A percentile compares a stretch with the other conserved stretches of the same genome.
Conservation (phyloP, 2,797 vertebrate genomes). For the Poeciliopsis turneri region DNA sequence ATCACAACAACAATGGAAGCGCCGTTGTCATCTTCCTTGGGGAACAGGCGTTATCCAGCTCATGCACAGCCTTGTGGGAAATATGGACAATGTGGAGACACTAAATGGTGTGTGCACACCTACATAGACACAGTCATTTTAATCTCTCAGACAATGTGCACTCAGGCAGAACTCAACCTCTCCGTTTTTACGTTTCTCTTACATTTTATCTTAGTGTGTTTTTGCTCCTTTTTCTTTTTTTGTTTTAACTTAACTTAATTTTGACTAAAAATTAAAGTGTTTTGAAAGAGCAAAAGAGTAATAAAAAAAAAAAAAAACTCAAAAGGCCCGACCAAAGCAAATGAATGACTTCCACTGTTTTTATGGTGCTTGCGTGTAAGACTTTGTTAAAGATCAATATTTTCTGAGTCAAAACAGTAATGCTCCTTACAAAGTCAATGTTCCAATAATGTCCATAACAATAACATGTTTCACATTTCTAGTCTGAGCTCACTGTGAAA, state of each 20-base stretch:
- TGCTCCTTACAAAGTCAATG: background rate
- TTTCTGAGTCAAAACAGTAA: background rate
- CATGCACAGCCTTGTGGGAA: slow-evolving; percentile 74
- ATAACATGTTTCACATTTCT: background rate
- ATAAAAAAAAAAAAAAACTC: background rate
- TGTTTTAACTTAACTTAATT: slow-evolving; percentile 7
- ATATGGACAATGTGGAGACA: slow-evolving; percentile 48
- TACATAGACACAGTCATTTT: slow-evolving; percentile 25
- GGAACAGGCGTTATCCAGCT: slow-evolving; percentile 61
- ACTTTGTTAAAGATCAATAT: background rate
- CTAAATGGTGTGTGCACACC: slow-evolving; percentile 56
- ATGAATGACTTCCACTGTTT: background rate
- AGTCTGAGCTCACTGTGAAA: background rate
- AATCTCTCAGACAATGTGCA: slow-evolving; percentile 18
- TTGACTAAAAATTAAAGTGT: too few relatives aligned
- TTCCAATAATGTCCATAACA: background rate
- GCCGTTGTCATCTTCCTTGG: slow-evolving; percentile 62
- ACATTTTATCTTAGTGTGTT: slow-evolving; percentile 1
- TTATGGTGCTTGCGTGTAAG: background rate
- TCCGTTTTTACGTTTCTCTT: slow-evolving; percentile 36
- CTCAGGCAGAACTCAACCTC: slow-evolving; percentile 30
- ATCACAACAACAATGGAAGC: slow-evolving; percentile 70
- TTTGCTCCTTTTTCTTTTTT: slow-evolving; percentile 16
- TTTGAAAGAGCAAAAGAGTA: background rate
- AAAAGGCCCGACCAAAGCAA: background rate